Evolutionary conservation across 2,113 vertebrate genomes (phyloP).

Genomic region (Rhabdomys dilectus): DNA sequence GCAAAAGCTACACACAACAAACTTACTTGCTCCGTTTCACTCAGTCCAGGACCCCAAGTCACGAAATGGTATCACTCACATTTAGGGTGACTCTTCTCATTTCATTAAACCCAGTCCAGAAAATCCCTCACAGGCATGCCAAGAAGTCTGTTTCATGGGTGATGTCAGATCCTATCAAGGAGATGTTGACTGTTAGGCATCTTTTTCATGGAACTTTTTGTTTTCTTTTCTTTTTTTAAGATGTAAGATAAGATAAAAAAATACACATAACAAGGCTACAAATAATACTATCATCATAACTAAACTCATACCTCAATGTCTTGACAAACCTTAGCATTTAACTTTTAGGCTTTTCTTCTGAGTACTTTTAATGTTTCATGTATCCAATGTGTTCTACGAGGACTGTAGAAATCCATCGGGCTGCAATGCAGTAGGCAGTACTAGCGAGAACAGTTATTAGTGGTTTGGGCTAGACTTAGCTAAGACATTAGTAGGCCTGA

Average conservation of each 20-base stretch:
- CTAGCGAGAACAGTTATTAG: not conserved
- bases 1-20: too few relatives aligned
- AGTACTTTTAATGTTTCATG: not conserved
- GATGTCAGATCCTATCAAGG: not conserved
- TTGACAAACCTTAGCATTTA: not conserved
- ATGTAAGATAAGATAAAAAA: not conserved
- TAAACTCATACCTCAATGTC: not conserved
- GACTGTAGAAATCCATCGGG: not conserved
- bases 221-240: not conserved
- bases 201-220: not conserved
- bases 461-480: not conserved
- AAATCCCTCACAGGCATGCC: not conserved
- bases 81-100: not conserved
- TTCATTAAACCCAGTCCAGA: not conserved
- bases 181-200: not conserved
- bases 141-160: not conserved
- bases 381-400: not conserved
- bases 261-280: not conserved
- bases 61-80: not conserved
- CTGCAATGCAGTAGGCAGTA: not conserved
- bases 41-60: not conserved
- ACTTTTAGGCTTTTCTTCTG: not conserved
- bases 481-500: not conserved
- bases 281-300: not conserved
- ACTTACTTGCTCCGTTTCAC: not conserved